A percentile compares a stretch with the other conserved stretches of the same genome.
phyloP scores from a whole-genome alignment of 2,113 vertebrate genomes.

The Taurulus bubalis region DNA sequence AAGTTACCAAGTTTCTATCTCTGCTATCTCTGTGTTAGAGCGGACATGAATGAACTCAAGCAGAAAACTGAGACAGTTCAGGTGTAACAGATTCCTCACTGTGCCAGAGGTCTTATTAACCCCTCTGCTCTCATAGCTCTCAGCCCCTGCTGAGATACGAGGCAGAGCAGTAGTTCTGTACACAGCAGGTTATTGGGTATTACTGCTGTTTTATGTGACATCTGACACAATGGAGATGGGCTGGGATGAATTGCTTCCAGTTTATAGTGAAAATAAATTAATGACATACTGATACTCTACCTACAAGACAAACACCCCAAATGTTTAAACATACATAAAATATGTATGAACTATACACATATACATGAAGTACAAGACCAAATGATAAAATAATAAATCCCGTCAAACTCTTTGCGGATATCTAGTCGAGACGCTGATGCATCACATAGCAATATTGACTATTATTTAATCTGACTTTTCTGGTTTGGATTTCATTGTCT shows the following conservation, averaged over 20 bases:
- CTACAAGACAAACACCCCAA: neutral
- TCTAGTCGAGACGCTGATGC: neutral
- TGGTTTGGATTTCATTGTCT: neutral
- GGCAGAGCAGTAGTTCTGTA: conserved; percentile 2
- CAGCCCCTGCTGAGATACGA: conserved; percentile 25
- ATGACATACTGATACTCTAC: neutral
- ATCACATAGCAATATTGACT: neutral
- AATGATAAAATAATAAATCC: neutral
- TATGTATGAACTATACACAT: neutral
- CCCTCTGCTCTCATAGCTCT: conserved; percentile 2
- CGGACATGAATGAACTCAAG: conserved; percentile 35
- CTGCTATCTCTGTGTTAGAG: conserved; percentile 23
- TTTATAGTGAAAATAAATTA: neutral
- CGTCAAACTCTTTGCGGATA: neutral
- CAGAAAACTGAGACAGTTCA: conserved; percentile 44
- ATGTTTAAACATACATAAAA: neutral
- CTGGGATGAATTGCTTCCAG: neutral
- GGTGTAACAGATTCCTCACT: conserved; percentile 42
- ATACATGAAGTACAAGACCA: neutral
- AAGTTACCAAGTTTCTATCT: conserved; percentile 3
- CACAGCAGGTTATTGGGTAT: conserved; percentile 1
- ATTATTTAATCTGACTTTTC: neutral
- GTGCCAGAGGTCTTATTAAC: conserved; percentile 54
- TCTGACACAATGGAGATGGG: neutral
- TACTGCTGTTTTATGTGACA: conserved; percentile 8